phyloP scores from a whole-genome alignment of 2,113 vertebrate genomes.

The Tragelaphus strepsiceros region DNA sequence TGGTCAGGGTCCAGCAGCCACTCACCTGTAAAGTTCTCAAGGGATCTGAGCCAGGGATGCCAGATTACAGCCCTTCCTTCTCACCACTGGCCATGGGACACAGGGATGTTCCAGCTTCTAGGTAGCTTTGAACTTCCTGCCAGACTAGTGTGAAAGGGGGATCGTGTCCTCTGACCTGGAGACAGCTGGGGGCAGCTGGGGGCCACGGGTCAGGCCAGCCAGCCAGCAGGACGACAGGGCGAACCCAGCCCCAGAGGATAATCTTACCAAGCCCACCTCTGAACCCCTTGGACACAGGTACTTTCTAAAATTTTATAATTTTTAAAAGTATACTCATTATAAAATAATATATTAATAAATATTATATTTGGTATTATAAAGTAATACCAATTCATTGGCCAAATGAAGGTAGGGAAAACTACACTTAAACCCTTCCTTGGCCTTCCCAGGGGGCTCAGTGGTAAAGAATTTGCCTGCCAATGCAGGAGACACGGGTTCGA shows the following conservation, averaged over 20 bases:
- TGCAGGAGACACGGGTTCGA: not conserved
- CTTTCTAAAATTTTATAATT: not conserved
- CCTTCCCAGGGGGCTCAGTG: not conserved
- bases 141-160: not conserved
- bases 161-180: not conserved
- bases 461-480: not conserved
- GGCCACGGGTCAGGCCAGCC: not conserved
- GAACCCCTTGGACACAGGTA: not conserved
- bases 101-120: not conserved
- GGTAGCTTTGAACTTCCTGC: not conserved
- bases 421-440: not conserved
- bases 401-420: not conserved
- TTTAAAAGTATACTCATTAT: not conserved
- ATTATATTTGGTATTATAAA: not conserved
- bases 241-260: not conserved
- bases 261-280: not conserved
- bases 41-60: not conserved
- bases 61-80: not conserved
- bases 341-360: not conserved
- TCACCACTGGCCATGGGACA: fast-evolving
- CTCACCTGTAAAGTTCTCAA: not conserved
- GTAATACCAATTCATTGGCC: not conserved
- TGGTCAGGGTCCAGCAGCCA: no score
- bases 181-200: not conserved
- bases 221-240: not conserved